phyloP scores from a whole-genome alignment of 53 echinoderm and acorn worm genomes.

The Echinarachnius parma region DNA sequence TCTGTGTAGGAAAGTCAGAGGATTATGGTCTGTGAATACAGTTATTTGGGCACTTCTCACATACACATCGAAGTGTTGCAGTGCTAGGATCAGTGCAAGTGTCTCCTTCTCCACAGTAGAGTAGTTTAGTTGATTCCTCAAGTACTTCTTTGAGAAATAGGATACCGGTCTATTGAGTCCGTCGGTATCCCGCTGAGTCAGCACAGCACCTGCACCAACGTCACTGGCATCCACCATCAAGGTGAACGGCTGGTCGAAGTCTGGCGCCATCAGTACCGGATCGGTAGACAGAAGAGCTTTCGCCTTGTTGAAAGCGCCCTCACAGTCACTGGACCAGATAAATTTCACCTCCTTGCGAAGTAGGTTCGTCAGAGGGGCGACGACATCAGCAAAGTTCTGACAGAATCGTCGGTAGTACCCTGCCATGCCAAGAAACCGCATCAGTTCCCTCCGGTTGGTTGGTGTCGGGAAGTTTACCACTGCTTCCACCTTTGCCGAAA shows the following conservation, averaged over 20 bases:
- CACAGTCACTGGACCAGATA: conserved; percentile 40
- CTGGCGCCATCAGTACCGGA: conserved; percentile 29
- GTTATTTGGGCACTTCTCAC: not conserved
- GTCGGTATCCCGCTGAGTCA: conserved; percentile 37
- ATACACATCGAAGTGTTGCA: conserved; percentile 63
- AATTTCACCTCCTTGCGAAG: conserved; percentile 44
- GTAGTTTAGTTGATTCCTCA: conserved; percentile 63
- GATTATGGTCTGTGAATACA: conserved; percentile 60
- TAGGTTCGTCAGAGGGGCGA: conserved; percentile 45
- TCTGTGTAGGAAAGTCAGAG: conserved; percentile 40
- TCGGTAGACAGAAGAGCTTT: conserved; percentile 44
- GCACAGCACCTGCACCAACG: conserved; percentile 44
- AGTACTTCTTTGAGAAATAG: no score
- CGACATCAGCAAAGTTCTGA: conserved; percentile 55
- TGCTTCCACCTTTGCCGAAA: no score
- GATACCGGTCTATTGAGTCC: no score
- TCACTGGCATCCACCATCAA: conserved; percentile 55
- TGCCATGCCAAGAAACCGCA: no score
- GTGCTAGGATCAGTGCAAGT: conserved; percentile 43
- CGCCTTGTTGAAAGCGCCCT: conserved; percentile 38
- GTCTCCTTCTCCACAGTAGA: conserved; percentile 70
- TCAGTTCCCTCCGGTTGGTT: no score
- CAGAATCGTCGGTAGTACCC: no score
- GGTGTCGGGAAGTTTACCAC: no score
- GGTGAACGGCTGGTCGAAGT: conserved; percentile 44